Evolutionary conservation across 1,140 invertebrate species (phyloP).

Genomic region (Meloidogyne floridensis): DNA sequence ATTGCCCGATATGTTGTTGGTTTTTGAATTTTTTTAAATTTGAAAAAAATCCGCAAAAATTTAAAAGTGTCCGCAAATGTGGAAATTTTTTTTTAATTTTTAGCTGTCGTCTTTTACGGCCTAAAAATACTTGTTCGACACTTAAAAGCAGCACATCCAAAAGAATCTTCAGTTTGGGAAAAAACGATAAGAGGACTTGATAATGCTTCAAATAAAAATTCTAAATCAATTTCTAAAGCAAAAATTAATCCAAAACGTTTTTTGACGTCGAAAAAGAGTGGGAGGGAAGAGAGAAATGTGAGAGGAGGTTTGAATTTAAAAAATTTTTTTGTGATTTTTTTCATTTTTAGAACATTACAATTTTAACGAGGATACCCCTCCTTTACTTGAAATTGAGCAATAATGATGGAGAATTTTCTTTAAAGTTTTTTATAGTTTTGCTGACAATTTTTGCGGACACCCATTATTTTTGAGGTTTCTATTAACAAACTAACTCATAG

Average conservation of each 20-base stretch:
- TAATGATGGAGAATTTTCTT: background rate
- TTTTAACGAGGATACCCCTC: background rate
- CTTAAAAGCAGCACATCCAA: slow-evolving; percentile 38
- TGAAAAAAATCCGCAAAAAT: background rate
- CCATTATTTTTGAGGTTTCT: too few relatives aligned
- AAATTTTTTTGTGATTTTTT: too few relatives aligned
- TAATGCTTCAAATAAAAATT: background rate
- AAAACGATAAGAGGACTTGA: background rate
- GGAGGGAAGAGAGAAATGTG: too few relatives aligned
- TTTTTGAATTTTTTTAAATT: slow-evolving; percentile 31
- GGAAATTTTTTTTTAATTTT: background rate
- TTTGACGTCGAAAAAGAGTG: background rate
- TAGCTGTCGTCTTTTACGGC: slow-evolving; percentile 42
- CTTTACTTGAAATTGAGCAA: slow-evolving; percentile 1
- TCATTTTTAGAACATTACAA: background rate
- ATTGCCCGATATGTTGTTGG: slow-evolving; percentile 46
- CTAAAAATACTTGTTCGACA: slow-evolving; percentile 34
- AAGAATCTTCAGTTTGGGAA: slow-evolving; percentile 37
- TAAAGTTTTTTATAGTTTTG: too few relatives aligned
- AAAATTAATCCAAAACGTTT: background rate
- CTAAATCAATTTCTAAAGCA: background rate
- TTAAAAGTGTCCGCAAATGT: background rate
- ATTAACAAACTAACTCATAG: too few relatives aligned
- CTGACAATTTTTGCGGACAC: too few relatives aligned
- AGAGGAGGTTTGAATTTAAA: background rate